Percentiles rank a stretch among this genome's conserved stretches.
Evolutionary conservation across 2,113 vertebrate species (phyloP).

Genomic region (Corythaeola cristata): DNA sequence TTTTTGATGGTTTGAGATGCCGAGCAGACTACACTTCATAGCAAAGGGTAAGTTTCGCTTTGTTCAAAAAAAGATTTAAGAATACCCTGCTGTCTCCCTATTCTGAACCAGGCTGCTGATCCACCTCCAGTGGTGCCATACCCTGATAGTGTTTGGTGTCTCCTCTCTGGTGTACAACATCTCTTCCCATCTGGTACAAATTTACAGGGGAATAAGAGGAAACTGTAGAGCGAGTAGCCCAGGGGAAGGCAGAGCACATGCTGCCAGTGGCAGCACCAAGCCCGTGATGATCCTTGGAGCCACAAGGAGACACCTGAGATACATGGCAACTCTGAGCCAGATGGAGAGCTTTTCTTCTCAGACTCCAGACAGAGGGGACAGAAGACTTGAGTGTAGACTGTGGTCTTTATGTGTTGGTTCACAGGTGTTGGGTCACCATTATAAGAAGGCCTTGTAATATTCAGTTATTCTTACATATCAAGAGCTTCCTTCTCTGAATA

Average conservation of each 20-base stretch:
- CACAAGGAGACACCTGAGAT: neutral
- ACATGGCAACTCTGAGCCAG: neutral
- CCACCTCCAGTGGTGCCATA: neutral
- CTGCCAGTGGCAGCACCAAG: neutral
- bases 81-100: neutral
- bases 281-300: neutral
- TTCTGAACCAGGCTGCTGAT: neutral
- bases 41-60: neutral
- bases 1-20: neutral
- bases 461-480: neutral
- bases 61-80: neutral
- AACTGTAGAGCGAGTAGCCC: neutral
- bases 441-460: neutral
- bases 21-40: neutral
- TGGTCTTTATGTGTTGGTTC: neutral
- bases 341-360: neutral
- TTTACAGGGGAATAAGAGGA: neutral
- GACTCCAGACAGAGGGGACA: neutral
- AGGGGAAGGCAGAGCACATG: neutral
- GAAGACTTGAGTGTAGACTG: neutral
- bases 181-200: neutral
- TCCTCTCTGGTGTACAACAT: neutral
- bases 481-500: slow-evolving; percentile 1
- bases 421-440: neutral
- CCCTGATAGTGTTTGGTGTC: neutral